These are phyloP conservation scores for Lasioglossum figueresi DNA, from an alignment of 2,888 invertebrate genomes.

Conservation along the genomic window DNA sequence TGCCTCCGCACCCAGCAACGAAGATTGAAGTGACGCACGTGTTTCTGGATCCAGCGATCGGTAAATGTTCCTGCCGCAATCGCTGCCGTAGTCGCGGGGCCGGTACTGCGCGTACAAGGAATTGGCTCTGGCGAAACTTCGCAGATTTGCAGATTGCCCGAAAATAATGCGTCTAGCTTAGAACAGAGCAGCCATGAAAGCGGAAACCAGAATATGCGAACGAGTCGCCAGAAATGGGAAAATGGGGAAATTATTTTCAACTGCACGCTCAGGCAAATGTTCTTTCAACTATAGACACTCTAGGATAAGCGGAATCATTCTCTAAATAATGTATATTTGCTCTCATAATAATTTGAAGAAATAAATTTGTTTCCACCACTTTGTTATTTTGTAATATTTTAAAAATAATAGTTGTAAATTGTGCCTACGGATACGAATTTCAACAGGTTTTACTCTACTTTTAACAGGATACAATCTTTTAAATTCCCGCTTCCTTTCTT, in stretches of 20 bases:
- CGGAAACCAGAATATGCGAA: not conserved
- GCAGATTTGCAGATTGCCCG: constrained; percentile 1
- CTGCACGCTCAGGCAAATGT: not conserved
- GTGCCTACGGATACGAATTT: not conserved
- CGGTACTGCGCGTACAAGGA: not conserved
- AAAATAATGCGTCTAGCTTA: not conserved
- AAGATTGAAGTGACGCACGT: constrained; percentile 19
- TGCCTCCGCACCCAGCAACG: not conserved
- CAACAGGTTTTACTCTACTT: not conserved
- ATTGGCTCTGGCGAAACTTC: constrained; percentile 20
- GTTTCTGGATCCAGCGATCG: constrained; percentile 1
- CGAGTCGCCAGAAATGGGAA: not conserved
- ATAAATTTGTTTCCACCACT: too few species aligned
- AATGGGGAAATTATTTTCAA: not conserved
- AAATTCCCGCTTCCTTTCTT: not conserved
- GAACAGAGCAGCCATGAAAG: not conserved
- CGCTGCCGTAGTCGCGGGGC: not conserved
- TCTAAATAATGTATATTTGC: not conserved
- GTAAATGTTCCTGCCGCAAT: not conserved
- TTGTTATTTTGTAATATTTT: not conserved
- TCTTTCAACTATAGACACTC: not conserved
- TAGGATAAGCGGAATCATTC: not conserved
- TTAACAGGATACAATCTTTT: not conserved
- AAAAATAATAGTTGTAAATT: not conserved
- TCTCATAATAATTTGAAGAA: too few species aligned